Conservation (phyloP, 1,140 invertebrate genomes). For the Sogatella furcifera region DNA sequence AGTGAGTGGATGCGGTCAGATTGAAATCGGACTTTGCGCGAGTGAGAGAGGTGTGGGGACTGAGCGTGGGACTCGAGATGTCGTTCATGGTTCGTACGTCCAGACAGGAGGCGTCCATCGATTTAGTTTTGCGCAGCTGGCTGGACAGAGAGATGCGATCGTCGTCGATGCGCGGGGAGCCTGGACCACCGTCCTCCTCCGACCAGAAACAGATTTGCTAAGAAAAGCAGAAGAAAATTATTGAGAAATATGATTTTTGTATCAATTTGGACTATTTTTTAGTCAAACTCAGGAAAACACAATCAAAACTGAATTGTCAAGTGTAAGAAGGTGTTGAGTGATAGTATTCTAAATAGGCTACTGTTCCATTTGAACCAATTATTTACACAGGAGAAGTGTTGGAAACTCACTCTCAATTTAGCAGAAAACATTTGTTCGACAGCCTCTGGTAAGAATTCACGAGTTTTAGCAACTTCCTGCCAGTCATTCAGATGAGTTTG, state of each 20-base stretch:
- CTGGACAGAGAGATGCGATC: slow-evolving; percentile 51
- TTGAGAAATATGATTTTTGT: too few relatives aligned
- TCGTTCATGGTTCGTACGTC: slow-evolving; percentile 62
- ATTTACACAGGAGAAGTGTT: too few relatives aligned
- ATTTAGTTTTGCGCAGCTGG: slow-evolving; percentile 72
- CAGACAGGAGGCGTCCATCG: slow-evolving; percentile 76
- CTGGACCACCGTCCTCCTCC: slow-evolving; percentile 56
- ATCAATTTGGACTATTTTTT: background rate
- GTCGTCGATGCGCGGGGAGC: slow-evolving; percentile 44
- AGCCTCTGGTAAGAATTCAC: slow-evolving; percentile 54
- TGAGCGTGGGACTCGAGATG: slow-evolving; percentile 32
- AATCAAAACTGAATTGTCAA: too few relatives aligned
- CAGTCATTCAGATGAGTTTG: slow-evolving; percentile 76
- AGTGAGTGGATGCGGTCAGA: slow-evolving; percentile 53
- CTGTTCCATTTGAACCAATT: too few relatives aligned
- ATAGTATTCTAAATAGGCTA: too few relatives aligned
- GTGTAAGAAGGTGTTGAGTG: too few relatives aligned
- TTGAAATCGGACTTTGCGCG: slow-evolving; percentile 76
- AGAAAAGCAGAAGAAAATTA: too few relatives aligned
- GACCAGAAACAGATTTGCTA: slow-evolving; percentile 65
- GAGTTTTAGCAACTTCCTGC: slow-evolving; percentile 72
- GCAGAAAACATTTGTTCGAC: slow-evolving; percentile 70
- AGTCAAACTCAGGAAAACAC: too few relatives aligned
- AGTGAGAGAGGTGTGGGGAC: slow-evolving; percentile 38
- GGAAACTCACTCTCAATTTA: slow-evolving; percentile 51